Percentiles rank a stretch among this genome's conserved stretches.
Evolutionary conservation across 2,888 invertebrate species (phyloP).

Genomic region (Aproaerema taeniolella): DNA sequence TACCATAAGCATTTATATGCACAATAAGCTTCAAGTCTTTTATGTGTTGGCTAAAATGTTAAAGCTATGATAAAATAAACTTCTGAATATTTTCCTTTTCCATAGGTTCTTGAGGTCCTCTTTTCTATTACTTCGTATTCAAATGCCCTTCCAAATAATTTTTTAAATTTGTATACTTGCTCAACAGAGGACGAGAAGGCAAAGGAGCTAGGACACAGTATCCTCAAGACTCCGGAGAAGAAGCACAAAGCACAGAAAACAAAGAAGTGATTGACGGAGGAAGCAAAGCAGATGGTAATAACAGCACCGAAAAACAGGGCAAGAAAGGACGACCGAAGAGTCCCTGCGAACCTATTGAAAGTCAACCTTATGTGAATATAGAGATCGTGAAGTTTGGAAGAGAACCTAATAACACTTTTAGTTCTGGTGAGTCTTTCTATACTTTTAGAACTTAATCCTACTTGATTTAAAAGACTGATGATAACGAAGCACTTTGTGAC

Average conservation of each 20-base stretch:
- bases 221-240: constrained; percentile 27
- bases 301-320: constrained; percentile 46
- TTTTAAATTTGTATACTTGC: no score
- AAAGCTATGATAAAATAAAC: no score
- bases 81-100: no score
- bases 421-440: constrained; percentile 81
- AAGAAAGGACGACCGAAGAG: constrained; percentile 74
- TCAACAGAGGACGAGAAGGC: constrained; percentile 57
- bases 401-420: constrained; percentile 83
- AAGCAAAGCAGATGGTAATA: constrained; percentile 35
- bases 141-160: no score
- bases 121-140: no score
- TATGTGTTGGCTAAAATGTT: no score
- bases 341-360: constrained; percentile 82
- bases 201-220: constrained; percentile 58
- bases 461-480: no score
- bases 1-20: no score
- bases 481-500: no score
- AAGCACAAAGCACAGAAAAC: constrained; percentile 34
- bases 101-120: no score
- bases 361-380: constrained; percentile 81
- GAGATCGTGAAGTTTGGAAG: constrained; percentile 84
- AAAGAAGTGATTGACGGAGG: constrained; percentile 31
- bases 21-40: no score
- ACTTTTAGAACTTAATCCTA: no score